These are phyloP conservation scores for Etheostoma cragini DNA, from an alignment of 2,113 vertebrate genomes.

Conservation along the genomic window DNA sequence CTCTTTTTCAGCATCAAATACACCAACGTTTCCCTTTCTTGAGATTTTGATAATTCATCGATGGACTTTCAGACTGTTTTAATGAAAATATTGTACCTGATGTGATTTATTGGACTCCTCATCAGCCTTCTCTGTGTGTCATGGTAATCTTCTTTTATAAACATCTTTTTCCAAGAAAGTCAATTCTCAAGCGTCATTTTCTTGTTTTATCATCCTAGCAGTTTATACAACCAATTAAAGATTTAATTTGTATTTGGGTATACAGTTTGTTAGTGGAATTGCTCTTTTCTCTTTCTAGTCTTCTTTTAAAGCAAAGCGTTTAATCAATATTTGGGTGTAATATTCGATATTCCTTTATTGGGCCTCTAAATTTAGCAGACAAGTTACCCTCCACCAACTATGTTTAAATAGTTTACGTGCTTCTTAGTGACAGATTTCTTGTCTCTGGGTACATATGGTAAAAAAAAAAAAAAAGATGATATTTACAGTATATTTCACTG, in stretches of 20 bases:
- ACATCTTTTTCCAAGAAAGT: constrained; percentile 69
- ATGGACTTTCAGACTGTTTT: background rate
- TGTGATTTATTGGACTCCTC: constrained; percentile 43
- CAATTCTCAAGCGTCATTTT: constrained; percentile 32
- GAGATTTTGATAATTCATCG: constrained; percentile 14
- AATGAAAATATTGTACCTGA: constrained; percentile 25
- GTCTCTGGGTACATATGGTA: too few relatives aligned
- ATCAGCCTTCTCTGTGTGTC: constrained; percentile 38
- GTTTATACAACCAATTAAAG: background rate
- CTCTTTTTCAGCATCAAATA: background rate
- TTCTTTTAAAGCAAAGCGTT: background rate
- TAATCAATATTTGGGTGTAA: too few relatives aligned
- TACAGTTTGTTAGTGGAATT: too few relatives aligned
- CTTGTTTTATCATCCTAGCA: background rate
- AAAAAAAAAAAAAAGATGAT: too few relatives aligned
- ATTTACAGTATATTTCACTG: too few relatives aligned
- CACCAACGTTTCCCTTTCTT: background rate
- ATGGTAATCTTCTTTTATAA: constrained; percentile 67
- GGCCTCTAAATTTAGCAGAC: too few relatives aligned
- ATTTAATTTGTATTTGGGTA: background rate
- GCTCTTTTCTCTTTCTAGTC: background rate
- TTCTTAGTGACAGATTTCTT: too few relatives aligned
- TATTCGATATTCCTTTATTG: too few relatives aligned
- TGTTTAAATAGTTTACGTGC: too few relatives aligned
- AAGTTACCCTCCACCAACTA: too few relatives aligned